Base-by-base conservation (phyloP, 2,113 vertebrate species). In the Lasiurus borealis region DNA sequence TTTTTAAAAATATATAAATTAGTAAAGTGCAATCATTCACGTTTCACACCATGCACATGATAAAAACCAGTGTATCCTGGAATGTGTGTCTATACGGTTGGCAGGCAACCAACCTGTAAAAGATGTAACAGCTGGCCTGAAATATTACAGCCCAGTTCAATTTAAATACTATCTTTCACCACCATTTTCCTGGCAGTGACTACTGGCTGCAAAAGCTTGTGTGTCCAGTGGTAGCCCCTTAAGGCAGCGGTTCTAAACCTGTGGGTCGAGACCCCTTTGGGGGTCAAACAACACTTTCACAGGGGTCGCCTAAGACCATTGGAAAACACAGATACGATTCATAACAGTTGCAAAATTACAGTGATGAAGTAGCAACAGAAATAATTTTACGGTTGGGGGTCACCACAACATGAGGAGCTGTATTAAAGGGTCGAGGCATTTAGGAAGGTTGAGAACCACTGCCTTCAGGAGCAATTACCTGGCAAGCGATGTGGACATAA, bases 401-500 rank as follows among this genome's bases (percentile, higher is more conserved):
- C 40, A 40, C 40, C 40, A 40, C 40, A 3, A 3, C 40, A 40
- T 40, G 40, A 40, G 40, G 40, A 40, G 5, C 40, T 40, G 40
- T 40, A 40, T 40, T 3, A 40, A 40, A 40, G 40, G 40, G 40
- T 40, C 40, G 3, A 3, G 40, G 40, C 40, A 40, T 40, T 40
- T 40, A n/a, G 40, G 5, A 40, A 40, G 40, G 40, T 40, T 40
- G 40, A 40, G 40, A 40, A 40, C 40, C 40, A 40, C 40, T 40
- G 40, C 84, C 78, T 72, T n/a, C 18, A 85, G 6, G 44, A 86
- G 77, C 91, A 82, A 92, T 97, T 99, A 99, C 99, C 99, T 99
- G 99, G 95, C 97, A 99, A 50, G 98, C 98, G 97, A 99, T 95
- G 81, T 99, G 98, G 96, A 99, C 94, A 46, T 99, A 99, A 8